Percentiles rank a stretch among this genome's conserved stretches.
phyloP scores from a whole-genome alignment of 2,888 invertebrate species.

The Himalopsyche kuldschensis region DNA sequence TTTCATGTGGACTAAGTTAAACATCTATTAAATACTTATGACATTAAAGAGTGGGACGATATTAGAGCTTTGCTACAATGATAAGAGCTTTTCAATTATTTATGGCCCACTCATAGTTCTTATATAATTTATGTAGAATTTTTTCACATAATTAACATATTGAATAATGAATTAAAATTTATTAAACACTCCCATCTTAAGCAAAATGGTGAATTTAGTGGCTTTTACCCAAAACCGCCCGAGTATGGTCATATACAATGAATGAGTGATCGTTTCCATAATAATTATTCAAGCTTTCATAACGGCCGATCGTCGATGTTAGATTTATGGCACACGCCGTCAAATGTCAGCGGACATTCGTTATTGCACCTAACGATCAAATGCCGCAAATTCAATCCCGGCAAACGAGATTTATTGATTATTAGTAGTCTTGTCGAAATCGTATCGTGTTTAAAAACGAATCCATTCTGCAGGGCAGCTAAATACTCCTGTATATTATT shows the following conservation, averaged over 20 bases:
- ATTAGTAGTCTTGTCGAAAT: neutral
- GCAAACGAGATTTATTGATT: constrained; percentile 27
- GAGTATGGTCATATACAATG: neutral
- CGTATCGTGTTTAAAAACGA: neutral
- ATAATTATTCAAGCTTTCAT: constrained; percentile 26
- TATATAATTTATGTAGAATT: too few relatives aligned
- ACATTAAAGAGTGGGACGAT: too few relatives aligned
- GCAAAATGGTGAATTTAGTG: too few relatives aligned
- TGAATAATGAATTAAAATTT: too few relatives aligned
- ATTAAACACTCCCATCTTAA: too few relatives aligned
- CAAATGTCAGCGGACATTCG: constrained; percentile 35
- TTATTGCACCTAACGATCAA: constrained; percentile 26
- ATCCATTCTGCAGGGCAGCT: neutral
- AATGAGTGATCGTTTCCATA: constrained; percentile 13
- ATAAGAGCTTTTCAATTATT: too few relatives aligned
- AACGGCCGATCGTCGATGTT: constrained; percentile 15
- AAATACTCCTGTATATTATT: too few relatives aligned
- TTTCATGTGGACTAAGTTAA: too few relatives aligned
- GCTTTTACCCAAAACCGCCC: neutral
- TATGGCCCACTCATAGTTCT: too few relatives aligned
- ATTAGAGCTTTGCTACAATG: too few relatives aligned
- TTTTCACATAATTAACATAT: too few relatives aligned
- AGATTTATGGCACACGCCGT: constrained; percentile 34
- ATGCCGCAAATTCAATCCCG: constrained; percentile 26
- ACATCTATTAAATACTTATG: too few relatives aligned